These are phyloP conservation scores for Crepidodera aurea DNA, from an alignment of 2,888 invertebrate genomes.

Conservation along the genomic window DNA sequence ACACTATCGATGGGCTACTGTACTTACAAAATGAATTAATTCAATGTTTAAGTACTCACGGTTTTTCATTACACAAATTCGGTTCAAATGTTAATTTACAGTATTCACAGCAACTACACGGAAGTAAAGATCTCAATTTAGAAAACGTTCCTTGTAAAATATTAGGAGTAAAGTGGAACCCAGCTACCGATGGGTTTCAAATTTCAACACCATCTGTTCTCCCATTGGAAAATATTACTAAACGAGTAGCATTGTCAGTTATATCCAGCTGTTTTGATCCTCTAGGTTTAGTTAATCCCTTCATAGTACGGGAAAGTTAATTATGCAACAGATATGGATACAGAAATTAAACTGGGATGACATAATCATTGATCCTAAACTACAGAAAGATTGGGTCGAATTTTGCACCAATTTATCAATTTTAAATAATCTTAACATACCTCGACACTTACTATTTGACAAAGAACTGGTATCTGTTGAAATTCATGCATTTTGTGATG, in stretches of 20 bases:
- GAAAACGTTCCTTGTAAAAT: conserved; percentile 16
- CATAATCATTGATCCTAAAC: not conserved
- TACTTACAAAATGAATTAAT: conserved; percentile 13
- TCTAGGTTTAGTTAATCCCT: conserved; percentile 32
- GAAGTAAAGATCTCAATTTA: not conserved
- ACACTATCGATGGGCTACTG: conserved; percentile 1
- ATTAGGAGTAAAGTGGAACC: conserved; percentile 12
- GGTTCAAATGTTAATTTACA: conserved; percentile 14
- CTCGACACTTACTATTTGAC: not conserved
- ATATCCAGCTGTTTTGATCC: conserved; percentile 36
- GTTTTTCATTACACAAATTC: conserved; percentile 30
- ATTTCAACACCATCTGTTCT: not conserved
- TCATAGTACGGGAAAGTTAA: conserved; percentile 28
- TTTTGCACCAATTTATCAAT: not conserved
- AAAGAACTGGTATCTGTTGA: not conserved
- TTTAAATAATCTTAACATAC: not conserved
- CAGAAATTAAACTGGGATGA: conserved; percentile 33
- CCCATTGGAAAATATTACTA: not conserved
- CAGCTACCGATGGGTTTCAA: not conserved
- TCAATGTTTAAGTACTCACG: conserved; percentile 1
- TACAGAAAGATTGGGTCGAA: not conserved
- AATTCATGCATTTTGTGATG: conserved; percentile 33
- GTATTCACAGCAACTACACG: not conserved
- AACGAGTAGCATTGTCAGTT: conserved; percentile 24
- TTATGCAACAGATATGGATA: conserved; percentile 33